Base-by-base conservation (phyloP, 2,797 vertebrate genomes). In the Tauraco hartlaubi region DNA sequence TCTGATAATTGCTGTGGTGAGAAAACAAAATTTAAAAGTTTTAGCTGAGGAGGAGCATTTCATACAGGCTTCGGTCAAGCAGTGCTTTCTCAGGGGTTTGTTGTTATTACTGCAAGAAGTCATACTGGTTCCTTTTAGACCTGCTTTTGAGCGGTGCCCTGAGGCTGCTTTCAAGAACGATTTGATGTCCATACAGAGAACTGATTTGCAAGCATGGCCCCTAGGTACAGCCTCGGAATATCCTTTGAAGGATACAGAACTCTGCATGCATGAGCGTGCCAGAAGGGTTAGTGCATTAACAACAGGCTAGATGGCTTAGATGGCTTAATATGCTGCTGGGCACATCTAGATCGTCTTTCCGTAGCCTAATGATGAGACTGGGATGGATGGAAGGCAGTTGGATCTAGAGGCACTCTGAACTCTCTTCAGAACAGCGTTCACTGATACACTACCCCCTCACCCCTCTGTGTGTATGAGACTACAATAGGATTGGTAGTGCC, bases 401-500 rank as follows among this genome's bases (percentile, higher is more conserved):
- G 56, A 58, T 64, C 41, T 88, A 8, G 61, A 55, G 55, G 21
- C 52, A 28, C 19, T 29, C 29, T 48, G 61, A 22, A 19, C 15
- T 75, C 16, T 20, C 20, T 31, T 59, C 15, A 56, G 12, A 48
- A 14, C 8, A 17, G 8, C 9, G 11, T n/a, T 80, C 29, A 10
- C 68, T 0, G 1, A 3, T 35, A 37, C 4, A 8, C 0, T 14
- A 14, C 39, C 39, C 39, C 39, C 39, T 41, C 39, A 41, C 39
- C 11, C 5, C 5, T 1, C 4, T 0, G 0, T 35, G 4, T 46
- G 3, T 49, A 4, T 67, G 64, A 67, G 28, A 59, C 33, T 63
- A 3, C 15, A 41, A 2, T 2, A 26, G 62, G 18, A 17, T 84
- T 91, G 22, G 11, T 49, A 31, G 61, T 37, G 9, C 4, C 1